These are phyloP conservation scores for Palythoa grandis DNA, from an alignment of 92 coral and sea anemone species.

Conservation along the genomic window DNA sequence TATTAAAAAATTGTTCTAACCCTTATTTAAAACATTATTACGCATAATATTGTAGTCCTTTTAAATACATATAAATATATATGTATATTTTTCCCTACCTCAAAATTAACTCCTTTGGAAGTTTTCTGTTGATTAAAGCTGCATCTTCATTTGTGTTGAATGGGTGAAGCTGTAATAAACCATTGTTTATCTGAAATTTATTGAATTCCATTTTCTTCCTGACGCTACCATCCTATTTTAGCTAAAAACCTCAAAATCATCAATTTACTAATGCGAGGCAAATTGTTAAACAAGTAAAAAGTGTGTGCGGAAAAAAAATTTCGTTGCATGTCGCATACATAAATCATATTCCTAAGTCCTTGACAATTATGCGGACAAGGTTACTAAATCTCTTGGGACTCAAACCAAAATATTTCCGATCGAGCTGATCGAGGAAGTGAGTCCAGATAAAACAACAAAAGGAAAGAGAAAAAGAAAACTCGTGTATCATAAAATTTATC, in stretches of 20 bases:
- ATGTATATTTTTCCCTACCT: conserved; percentile 55
- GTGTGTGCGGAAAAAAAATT: neutral
- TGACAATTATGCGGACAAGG: neutral
- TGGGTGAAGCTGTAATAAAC: conserved; percentile 82
- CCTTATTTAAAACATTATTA: neutral
- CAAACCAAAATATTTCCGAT: conserved; percentile 21
- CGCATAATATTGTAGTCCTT: neutral
- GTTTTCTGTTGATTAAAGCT: conserved; percentile 93
- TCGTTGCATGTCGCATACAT: neutral
- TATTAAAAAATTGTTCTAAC: neutral
- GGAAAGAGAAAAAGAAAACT: neutral
- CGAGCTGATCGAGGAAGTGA: conserved; percentile 5
- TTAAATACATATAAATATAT: too few species aligned
- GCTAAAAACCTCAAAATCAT: neutral
- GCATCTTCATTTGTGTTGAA: conserved; percentile 96
- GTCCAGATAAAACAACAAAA: neutral
- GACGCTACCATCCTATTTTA: neutral
- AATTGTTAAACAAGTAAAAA: neutral
- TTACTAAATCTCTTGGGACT: neutral
- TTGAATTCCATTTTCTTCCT: neutral
- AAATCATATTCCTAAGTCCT: neutral
- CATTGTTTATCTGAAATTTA: neutral
- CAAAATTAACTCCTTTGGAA: conserved; percentile 94
- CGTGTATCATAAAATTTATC: neutral
- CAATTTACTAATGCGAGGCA: neutral